Evolutionary conservation across 2,888 invertebrate genomes (phyloP), one percentile per base, ranked within the genome.

Genomic region (Branchellion lobata): DNA sequence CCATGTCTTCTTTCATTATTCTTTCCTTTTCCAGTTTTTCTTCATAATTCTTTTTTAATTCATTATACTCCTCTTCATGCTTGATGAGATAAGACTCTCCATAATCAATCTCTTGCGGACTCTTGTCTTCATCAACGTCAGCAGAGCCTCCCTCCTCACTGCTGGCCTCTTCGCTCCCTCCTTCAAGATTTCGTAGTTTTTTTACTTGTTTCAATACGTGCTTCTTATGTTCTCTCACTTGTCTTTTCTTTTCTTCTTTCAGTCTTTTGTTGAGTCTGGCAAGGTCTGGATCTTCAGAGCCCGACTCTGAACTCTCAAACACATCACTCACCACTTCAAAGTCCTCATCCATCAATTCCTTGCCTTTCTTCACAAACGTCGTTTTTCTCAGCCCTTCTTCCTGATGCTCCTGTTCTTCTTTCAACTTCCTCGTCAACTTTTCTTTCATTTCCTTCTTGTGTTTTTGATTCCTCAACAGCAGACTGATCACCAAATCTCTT

Each of bases 321-420:
- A 57, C 61, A 57, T 57, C 61, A 24, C 61, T 57, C 21, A 57
- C 14, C 21, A 57, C 61, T 24, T 57, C 61, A n/a, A 57, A 57
- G 24, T 57, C 61, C 3, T 57, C 61, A n/a, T 57, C 61, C 24
- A n/a, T 24, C 21, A 57, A 24, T 24, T 57, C 61, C 21, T 57
- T 57, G 3, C 61, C 61, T 24, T 57, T 57, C 21, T 57, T 57
- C 24, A 57, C 24, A 57, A 57, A 57, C 21, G 61, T 57, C 21
- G 61, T 57, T n/a, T 57, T 57, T 57, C 61, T 57, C 61, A 57
- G 21, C 3, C 61, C 21, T n/a, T 57, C 61, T 57, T 57, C 61
- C 14, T 14, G 40, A 5, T 14, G 5, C 21, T 57, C 61, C 21
- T 57, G 61, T 5, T 18, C 21, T 57, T 18, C 61, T n/a, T 57